Base-by-base conservation (phyloP, 2,888 invertebrate genomes). In the Kryphioiulus occultus region DNA sequence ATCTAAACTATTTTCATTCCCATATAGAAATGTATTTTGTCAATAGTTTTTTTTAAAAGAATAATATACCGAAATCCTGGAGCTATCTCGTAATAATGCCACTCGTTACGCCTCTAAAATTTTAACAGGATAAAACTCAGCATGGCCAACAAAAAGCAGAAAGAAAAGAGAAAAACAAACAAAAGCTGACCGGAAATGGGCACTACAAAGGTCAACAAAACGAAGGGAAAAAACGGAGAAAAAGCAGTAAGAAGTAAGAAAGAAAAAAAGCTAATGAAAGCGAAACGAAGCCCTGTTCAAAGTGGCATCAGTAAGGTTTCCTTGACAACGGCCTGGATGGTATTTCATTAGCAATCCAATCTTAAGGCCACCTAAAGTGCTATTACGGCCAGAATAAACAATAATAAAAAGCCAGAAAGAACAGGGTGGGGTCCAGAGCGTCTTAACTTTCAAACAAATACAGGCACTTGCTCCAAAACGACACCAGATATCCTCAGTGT, bases 291-390 rank as follows among this genome's bases (percentile, higher is more conserved):
- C 30, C 15, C 78, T 78, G 78, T 1, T 26, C 30, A 78, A 78
- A 78, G 78, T 78, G 78, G 78, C 78, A 78, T 78, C 78, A 30
- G 78, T 32, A 78, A 78, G 78, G 78, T 78, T 78, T 78, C 78
- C 78, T 17, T 32, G 78, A 78, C 78, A 78, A 78, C 78, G 78
- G 78, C 30, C 30, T 32, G 78, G 78, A 78, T 78, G 78, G 78
- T 78, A 78, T 78, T 78, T 78, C 78, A 78, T 78, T 78, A 78
- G 78, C 78, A 30, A 78, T 78, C 78, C 78, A 78, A 78, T 78
- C 78, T 78, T 78, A 30, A 78, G 78, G 78, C 78, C 78, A 78
- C 78, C 78, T 78, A 78, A 78, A 78, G 78, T 78, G 78, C 78
- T 78, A 78, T 78, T 78, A 78, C 78, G 78, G 78, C 78, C 78